phyloP scores from a whole-genome alignment of 2,113 vertebrate species.

The Corythaeola cristata region DNA sequence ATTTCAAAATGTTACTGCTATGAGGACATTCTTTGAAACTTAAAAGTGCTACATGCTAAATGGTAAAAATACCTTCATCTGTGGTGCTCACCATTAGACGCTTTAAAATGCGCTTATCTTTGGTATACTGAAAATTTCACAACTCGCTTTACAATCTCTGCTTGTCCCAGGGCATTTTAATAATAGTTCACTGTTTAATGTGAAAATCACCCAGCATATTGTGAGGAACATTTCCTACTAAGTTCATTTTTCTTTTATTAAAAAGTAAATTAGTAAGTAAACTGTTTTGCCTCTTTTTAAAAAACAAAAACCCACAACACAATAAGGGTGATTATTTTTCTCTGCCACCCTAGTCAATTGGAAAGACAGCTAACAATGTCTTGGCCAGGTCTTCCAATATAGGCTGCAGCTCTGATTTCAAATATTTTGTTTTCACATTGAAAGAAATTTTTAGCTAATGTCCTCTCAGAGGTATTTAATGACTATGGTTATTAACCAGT shows the following conservation, averaged over 20 bases:
- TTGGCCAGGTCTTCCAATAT: not conserved
- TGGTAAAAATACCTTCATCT: not conserved
- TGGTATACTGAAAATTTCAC: constrained; percentile 61
- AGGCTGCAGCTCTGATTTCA: not conserved
- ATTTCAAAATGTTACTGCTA: not conserved
- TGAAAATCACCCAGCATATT: not conserved
- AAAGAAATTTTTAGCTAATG: not conserved
- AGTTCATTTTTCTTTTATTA: not conserved
- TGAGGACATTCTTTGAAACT: constrained; percentile 11
- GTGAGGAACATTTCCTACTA: not conserved
- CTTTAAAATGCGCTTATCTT: constrained; percentile 37
- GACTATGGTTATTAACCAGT: not conserved
- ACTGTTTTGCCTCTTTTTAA: not conserved
- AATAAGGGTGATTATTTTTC: not conserved
- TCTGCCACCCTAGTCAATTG: not conserved
- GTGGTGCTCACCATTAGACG: not conserved
- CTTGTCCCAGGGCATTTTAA: not conserved
- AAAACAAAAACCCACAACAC: no score
- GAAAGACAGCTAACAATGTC: not conserved
- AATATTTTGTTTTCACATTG: not conserved
- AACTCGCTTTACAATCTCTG: not conserved
- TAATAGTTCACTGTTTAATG: not conserved
- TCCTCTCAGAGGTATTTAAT: not conserved
- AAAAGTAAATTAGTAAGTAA: not conserved
- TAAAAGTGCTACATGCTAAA: constrained; percentile 44